Percentiles rank a stretch among this genome's conserved stretches.
These are phyloP conservation scores for Liasis olivaceus DNA, from an alignment of 2,797 vertebrate species.

Conservation along the genomic window DNA sequence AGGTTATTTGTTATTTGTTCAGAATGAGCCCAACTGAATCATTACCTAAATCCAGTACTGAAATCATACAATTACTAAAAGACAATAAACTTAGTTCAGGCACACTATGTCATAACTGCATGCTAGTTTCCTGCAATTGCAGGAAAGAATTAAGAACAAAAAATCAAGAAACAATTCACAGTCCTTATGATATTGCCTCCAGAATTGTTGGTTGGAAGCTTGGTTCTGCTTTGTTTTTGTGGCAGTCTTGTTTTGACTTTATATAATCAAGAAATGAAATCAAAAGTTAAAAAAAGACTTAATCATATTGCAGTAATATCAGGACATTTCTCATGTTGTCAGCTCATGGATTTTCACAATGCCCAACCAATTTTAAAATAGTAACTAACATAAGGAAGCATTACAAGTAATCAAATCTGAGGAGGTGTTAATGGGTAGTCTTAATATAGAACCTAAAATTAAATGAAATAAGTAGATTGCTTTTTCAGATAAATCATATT, in stretches of 20 bases:
- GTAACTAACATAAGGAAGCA: conserved; percentile 17
- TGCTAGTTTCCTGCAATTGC: background rate
- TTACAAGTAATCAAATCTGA: conserved; percentile 10
- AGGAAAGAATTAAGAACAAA: background rate
- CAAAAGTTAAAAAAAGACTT: background rate
- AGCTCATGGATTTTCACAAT: conserved; percentile 4
- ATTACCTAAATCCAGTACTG: background rate
- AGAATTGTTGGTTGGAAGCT: background rate
- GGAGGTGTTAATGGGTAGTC: background rate
- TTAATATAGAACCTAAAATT: conserved; percentile 10
- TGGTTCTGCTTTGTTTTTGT: background rate
- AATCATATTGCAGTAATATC: background rate
- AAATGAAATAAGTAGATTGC: conserved; percentile 29
- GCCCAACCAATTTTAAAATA: conserved; percentile 20
- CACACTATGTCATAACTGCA: background rate
- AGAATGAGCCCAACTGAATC: background rate
- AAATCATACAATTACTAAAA: background rate
- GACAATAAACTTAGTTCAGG: conserved; percentile 23
- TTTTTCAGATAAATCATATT: conserved; percentile 6
- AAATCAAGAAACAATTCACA: background rate
- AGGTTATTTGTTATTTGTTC: background rate
- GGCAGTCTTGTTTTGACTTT: background rate
- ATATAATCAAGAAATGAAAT: background rate
- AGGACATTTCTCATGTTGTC: background rate
- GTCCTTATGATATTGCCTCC: background rate